Percentiles rank a stretch among this genome's conserved stretches.
Conservation (phyloP, 2,888 invertebrate genomes). For the Drosophila subsilvestris region DNA sequence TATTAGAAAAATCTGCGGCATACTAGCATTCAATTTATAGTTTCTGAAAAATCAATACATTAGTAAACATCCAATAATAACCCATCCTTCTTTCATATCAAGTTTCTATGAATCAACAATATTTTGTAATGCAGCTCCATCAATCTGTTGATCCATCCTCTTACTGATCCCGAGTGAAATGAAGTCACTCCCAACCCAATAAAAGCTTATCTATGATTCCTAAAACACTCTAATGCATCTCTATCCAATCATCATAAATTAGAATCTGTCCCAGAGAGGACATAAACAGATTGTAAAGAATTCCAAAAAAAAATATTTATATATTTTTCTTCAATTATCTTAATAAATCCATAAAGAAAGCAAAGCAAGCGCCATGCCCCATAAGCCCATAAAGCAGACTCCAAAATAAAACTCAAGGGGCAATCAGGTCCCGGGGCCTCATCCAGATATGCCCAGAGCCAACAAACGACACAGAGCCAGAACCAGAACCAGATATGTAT, state of each 20-base stretch:
- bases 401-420: slow-evolving; percentile 48
- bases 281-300: slow-evolving; percentile 51
- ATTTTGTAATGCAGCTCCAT: neutral
- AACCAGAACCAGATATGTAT: slow-evolving; percentile 24
- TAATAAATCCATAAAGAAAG: slow-evolving; percentile 74
- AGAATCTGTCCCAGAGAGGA: slow-evolving; percentile 59
- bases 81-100: neutral
- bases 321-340: slow-evolving; percentile 66
- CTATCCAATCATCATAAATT: slow-evolving; percentile 56
- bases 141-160: neutral
- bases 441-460: slow-evolving; percentile 26
- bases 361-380: slow-evolving; percentile 54
- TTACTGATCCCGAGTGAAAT: neutral
- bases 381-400: slow-evolving; percentile 56
- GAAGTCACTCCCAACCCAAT: neutral
- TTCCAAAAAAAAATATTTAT: slow-evolving; percentile 54
- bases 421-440: slow-evolving; percentile 51
- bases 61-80: neutral
- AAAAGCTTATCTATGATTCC: slow-evolving; percentile 17
- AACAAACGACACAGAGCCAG: slow-evolving; percentile 5
- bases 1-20: neutral
- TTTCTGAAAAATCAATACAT: neutral
- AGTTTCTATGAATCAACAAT: neutral
- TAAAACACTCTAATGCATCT: slow-evolving; percentile 47
- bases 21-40: neutral